Evolutionary conservation across 2,113 vertebrate species (phyloP).

Genomic region (Aramus guarauna): DNA sequence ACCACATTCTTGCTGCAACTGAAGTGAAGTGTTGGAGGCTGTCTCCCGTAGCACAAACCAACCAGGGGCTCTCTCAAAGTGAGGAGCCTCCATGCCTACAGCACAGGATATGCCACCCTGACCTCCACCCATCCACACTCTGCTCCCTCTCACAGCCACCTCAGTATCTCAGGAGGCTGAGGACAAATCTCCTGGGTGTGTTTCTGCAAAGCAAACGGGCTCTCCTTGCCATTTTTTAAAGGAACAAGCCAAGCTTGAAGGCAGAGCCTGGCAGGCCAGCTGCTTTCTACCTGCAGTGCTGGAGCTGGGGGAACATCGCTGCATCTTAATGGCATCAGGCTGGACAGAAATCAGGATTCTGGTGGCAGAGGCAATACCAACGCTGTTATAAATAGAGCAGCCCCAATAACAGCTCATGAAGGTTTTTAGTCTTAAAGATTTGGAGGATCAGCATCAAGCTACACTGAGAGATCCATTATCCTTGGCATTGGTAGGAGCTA

Average conservation of each 20-base stretch:
- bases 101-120: neutral
- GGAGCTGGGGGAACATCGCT: neutral
- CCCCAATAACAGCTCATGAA: neutral
- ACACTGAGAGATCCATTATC: neutral
- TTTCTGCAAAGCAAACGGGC: neutral
- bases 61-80: neutral
- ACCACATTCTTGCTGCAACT: neutral
- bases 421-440: constrained; percentile 7
- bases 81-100: neutral
- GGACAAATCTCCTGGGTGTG: neutral
- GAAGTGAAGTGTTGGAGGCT: fast-evolving
- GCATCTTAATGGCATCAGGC: constrained; percentile 26
- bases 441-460: neutral
- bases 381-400: constrained; percentile 29
- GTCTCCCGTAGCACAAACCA: neutral
- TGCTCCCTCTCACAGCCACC: neutral
- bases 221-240: neutral
- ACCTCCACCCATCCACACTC: neutral
- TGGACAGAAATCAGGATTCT: constrained; percentile 36
- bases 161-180: neutral
- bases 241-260: neutral
- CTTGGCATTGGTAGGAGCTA: neutral
- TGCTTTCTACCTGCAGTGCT: neutral
- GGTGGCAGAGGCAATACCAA: neutral
- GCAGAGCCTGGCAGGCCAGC: constrained; percentile 12